Evolutionary conservation across 2,888 invertebrate species (phyloP), one percentile per base, ranked within the genome.

Genomic region (Cantharis lateralis): DNA sequence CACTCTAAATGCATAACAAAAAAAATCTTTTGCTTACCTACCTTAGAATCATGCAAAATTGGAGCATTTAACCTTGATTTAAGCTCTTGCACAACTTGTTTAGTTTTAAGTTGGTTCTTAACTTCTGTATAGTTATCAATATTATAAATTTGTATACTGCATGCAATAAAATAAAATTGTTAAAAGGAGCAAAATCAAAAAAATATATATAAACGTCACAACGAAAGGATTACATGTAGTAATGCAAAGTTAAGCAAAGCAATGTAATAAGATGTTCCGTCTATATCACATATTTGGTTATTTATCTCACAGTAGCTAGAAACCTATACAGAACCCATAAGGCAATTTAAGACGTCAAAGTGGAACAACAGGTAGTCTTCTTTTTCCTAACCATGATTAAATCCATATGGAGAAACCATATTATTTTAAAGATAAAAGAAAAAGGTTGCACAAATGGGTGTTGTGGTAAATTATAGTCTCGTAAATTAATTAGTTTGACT

Each of bases 11-110:
- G 18, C 32, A 70, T 32, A 28, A 48, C 26, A 70, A 16, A 28
- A 62, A 66, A 16, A 32, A 10, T 24, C n/a, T 48, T 48, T 1
- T n/a, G 74, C 78, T 71, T 75, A 78, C 78, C 78, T 77, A 68
- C 62, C 10, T 48, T n/a, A 5, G n/a, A 32, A 10, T 71, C 15
- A 70, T 20, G 68, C 61, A 72, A 24, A 71, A 70, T 74, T 77
- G 70, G 64, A 1, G 13, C 32, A 68, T 77, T 77, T 68, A 79
- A 70, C 73, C 78, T 79, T 24, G 66, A 15, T 32, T 20, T 78
- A 61, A 79, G 69, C 72, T 79, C 79, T 77, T 76, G 72, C 18
- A 80, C 32, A 62, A 80, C 68, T 68, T 70, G 62, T 70, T 78
- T 79, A 71, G 28, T 76, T 78, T 76, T 80, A 63, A 64, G 48